Conservation (phyloP, 1,140 invertebrate species). For the Oryctes rhinoceros region DNA sequence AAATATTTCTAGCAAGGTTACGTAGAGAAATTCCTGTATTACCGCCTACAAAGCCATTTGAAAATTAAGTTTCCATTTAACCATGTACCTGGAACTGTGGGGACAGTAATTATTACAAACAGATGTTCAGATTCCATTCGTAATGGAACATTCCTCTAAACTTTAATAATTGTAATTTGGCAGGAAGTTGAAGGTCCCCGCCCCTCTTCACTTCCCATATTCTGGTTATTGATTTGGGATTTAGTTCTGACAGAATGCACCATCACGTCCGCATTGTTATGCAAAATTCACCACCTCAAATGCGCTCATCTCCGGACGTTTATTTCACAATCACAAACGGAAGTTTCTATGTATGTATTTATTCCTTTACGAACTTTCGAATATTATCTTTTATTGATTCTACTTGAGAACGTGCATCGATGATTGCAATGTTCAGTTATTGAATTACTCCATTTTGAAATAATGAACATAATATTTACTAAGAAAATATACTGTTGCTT, state of each 20-base stretch:
- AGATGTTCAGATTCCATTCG: neutral
- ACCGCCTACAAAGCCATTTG: too few species aligned
- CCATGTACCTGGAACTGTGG: too few species aligned
- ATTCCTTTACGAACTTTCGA: neutral
- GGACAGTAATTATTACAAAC: neutral
- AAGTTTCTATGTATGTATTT: neutral
- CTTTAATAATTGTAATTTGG: conserved; percentile 4
- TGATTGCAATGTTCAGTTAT: too few species aligned
- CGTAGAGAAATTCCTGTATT: neutral
- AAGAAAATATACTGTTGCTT: too few species aligned
- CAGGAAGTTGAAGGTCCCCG: neutral
- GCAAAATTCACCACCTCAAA: neutral
- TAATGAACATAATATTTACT: too few species aligned
- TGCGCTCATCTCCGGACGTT: neutral
- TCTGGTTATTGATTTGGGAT: neutral
- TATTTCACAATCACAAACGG: neutral
- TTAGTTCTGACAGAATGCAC: neutral
- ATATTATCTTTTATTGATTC: too few species aligned
- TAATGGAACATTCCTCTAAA: neutral
- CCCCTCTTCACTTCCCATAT: neutral
- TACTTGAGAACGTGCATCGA: too few species aligned
- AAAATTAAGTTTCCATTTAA: too few species aligned
- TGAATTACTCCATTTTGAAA: too few species aligned
- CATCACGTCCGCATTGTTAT: neutral
- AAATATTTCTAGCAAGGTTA: neutral